Percentiles rank a stretch among this genome's conserved stretches.
phyloP scores from a whole-genome alignment of 2,888 invertebrate species.

The Magallana nippona region DNA sequence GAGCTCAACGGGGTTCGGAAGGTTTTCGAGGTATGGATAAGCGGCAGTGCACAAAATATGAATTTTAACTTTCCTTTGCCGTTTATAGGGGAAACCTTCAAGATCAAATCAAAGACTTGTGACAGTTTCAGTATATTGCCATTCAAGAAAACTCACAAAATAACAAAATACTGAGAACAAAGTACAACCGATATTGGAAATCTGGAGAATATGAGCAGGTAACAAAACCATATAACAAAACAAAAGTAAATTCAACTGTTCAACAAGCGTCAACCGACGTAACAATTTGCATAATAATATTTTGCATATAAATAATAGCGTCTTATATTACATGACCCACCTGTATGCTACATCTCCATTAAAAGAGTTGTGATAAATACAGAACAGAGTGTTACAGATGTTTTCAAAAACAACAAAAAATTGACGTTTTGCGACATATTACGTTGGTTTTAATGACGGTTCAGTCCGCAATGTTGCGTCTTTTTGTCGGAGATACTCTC shows the following conservation, averaged over 20 bases:
- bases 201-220: slow-evolving; percentile 18
- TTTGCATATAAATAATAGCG: slow-evolving; percentile 21
- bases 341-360: neutral
- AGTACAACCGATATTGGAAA: neutral
- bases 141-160: slow-evolving; percentile 9
- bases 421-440: neutral
- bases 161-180: slow-evolving; percentile 5
- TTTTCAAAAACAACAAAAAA: no score
- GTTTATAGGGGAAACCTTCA: neutral
- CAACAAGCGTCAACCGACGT: slow-evolving; percentile 32
- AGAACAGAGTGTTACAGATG: no score
- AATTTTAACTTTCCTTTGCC: slow-evolving; percentile 13
- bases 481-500: slow-evolving; percentile 49
- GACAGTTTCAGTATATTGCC: neutral
- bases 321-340: slow-evolving; percentile 14
- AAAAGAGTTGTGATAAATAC: neutral
- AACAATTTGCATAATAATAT: slow-evolving; percentile 28
- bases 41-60: slow-evolving; percentile 4
- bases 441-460: slow-evolving; percentile 15
- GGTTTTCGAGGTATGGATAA: neutral
- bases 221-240: slow-evolving; percentile 16
- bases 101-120: neutral
- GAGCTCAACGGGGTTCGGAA: neutral
- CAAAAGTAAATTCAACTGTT: slow-evolving; percentile 28
- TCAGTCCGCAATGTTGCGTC: slow-evolving; percentile 8